phyloP scores from a whole-genome alignment of 2,113 vertebrate genomes.

The Hemiprocne comata region DNA sequence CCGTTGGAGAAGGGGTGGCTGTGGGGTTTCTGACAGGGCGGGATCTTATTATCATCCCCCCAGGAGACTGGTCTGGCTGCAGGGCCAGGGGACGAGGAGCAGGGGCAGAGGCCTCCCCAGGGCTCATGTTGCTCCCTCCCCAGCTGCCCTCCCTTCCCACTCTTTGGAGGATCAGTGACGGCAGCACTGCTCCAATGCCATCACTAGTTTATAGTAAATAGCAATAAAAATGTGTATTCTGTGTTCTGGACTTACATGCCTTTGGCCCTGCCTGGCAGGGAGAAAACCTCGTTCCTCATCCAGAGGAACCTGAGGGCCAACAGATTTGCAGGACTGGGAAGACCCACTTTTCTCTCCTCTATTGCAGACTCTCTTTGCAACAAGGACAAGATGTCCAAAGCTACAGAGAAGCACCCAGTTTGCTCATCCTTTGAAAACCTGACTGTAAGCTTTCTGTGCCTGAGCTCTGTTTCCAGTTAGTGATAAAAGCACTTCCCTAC shows the following conservation, averaged over 20 bases:
- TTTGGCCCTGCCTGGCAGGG: not conserved
- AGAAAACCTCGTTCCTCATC: not conserved
- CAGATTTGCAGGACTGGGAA: not conserved
- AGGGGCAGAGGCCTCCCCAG: not conserved
- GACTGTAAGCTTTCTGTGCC: not conserved
- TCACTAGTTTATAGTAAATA: not conserved
- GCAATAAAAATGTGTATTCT: not conserved
- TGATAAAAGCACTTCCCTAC: not conserved
- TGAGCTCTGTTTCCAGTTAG: fast-evolving
- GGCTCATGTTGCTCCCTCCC: not conserved
- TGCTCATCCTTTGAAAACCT: not conserved
- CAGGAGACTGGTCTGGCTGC: not conserved
- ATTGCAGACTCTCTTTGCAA: not conserved
- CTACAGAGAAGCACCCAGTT: not conserved
- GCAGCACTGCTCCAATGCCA: fast-evolving
- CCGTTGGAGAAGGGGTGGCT: not conserved
- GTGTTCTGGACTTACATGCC: not conserved
- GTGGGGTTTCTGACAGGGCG: not conserved
- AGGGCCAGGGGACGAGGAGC: fast-evolving
- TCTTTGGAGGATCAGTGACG: not conserved
- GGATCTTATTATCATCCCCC: not conserved
- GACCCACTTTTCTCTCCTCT: not conserved
- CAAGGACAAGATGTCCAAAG: not conserved
- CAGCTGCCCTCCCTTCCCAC: not conserved
- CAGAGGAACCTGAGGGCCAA: not conserved